Conservation (phyloP, 1,140 invertebrate species). For the Macrocentrus cingulum region DNA sequence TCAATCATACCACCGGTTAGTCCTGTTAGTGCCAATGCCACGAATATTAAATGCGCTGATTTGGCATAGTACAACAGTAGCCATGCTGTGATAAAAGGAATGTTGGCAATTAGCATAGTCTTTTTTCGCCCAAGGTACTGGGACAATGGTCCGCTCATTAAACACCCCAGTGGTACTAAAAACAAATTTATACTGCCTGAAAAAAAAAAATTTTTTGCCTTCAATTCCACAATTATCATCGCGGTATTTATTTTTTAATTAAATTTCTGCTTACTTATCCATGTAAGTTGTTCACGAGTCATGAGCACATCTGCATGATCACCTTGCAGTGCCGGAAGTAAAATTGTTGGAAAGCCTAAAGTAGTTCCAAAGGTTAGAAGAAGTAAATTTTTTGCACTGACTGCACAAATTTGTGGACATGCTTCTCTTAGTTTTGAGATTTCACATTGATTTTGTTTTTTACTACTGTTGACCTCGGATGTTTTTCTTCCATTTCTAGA, state of each 20-base stretch:
- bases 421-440: conserved; percentile 57
- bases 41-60: conserved; percentile 65
- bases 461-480: conserved; percentile 30
- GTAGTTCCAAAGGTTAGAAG: conserved; percentile 73
- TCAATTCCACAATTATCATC: too few species aligned
- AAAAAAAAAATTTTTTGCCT: conserved; percentile 13
- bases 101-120: conserved; percentile 72
- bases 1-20: conserved; percentile 74
- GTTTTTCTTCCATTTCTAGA: conserved; percentile 27
- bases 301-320: conserved; percentile 59
- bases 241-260: too few species aligned
- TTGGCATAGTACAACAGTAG: conserved; percentile 68
- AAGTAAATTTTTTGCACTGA: conserved; percentile 67
- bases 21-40: conserved; percentile 69
- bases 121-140: conserved; percentile 68
- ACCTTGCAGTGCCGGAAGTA: conserved; percentile 69
- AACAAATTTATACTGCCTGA: conserved; percentile 77
- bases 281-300: conserved; percentile 69
- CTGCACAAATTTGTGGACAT: conserved; percentile 65
- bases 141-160: conserved; percentile 70
- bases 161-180: conserved; percentile 73
- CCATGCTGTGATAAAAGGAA: conserved; percentile 75
- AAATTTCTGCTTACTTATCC: conserved; percentile 67
- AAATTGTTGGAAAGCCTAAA: conserved; percentile 74
- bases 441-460: background rate